phyloP scores from a whole-genome alignment of 2,797 vertebrate genomes.

The Euthynnus affinis region DNA sequence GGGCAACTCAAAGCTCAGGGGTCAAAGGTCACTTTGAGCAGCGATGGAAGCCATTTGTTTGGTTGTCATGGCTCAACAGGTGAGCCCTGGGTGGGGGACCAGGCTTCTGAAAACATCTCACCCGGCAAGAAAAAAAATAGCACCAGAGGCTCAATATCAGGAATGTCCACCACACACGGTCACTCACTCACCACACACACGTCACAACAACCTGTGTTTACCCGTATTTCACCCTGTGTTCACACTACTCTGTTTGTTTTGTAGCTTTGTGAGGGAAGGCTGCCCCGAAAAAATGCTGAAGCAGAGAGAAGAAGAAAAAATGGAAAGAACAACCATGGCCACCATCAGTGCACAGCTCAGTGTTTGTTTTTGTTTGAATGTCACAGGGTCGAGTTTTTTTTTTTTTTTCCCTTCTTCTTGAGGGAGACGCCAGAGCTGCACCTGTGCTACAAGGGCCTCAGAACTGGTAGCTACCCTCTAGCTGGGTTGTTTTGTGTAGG shows the following conservation, averaged over 20 bases:
- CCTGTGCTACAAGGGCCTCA: conserved; percentile 75
- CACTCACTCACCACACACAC: conserved; percentile 84
- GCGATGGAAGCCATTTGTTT: conserved; percentile 86
- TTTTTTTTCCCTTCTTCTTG: conserved; percentile 38
- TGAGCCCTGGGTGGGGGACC: conserved; percentile 79
- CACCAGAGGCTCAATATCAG: conserved; percentile 82
- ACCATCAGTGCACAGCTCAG: conserved; percentile 58
- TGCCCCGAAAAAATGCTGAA: conserved; percentile 45
- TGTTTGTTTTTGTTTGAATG: conserved; percentile 82
- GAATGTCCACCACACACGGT: conserved; percentile 81
- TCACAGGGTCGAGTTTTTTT: conserved; percentile 65
- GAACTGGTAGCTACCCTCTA: conserved; percentile 54
- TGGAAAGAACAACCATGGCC: conserved; percentile 58
- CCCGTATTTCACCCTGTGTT: conserved; percentile 57
- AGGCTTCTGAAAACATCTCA: conserved; percentile 84
- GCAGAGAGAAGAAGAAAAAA: conserved; percentile 47
- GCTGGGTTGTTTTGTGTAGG: conserved; percentile 63
- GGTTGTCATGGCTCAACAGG: conserved; percentile 89
- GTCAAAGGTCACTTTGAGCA: conserved; percentile 84
- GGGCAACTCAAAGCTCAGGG: conserved; percentile 82
- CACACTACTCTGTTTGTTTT: conserved; percentile 75
- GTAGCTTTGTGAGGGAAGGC: conserved; percentile 58
- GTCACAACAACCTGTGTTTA: conserved; percentile 83
- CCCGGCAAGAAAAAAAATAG: conserved; percentile 64
- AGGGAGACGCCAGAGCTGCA: conserved; percentile 71